Evolutionary conservation across 2,113 vertebrate genomes (phyloP).

Genomic region (Syrmaticus mikado): DNA sequence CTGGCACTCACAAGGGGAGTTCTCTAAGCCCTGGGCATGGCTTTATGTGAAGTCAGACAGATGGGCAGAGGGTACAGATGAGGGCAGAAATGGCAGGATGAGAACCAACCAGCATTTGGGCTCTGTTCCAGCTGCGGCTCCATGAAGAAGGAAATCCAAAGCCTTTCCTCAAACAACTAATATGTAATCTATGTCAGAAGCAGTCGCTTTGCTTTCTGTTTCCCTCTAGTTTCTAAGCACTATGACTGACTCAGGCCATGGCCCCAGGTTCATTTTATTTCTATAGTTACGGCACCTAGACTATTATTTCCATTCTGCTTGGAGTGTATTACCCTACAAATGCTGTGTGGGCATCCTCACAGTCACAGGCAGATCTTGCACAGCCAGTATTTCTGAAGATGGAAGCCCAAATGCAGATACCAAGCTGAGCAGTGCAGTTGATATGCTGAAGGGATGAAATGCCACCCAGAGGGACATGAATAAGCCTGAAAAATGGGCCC

Average conservation of each 20-base stretch:
- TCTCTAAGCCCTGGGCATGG: background rate
- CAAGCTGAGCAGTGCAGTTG: background rate
- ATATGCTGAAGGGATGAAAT: background rate
- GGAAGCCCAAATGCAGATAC: background rate
- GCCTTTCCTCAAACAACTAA: background rate
- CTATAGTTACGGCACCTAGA: background rate
- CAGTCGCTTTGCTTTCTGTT: background rate
- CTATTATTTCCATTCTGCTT: background rate
- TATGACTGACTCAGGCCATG: background rate
- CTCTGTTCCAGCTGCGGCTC: background rate
- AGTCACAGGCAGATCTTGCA: background rate
- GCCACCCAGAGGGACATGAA: background rate
- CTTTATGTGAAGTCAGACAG: background rate
- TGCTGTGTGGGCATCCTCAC: background rate
- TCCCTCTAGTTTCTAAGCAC: background rate
- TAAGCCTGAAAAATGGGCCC: background rate
- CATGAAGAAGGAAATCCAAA: background rate
- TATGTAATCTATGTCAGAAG: background rate
- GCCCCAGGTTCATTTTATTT: background rate
- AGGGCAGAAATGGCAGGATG: background rate
- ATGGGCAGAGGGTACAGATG: background rate
- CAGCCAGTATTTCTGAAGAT: background rate
- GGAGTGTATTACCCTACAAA: background rate
- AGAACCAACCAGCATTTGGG: background rate
- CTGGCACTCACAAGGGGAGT: fast-evolving